These are phyloP conservation scores for Hydrophis major DNA, from an alignment of 2,797 vertebrate genomes.

Conservation along the genomic window DNA sequence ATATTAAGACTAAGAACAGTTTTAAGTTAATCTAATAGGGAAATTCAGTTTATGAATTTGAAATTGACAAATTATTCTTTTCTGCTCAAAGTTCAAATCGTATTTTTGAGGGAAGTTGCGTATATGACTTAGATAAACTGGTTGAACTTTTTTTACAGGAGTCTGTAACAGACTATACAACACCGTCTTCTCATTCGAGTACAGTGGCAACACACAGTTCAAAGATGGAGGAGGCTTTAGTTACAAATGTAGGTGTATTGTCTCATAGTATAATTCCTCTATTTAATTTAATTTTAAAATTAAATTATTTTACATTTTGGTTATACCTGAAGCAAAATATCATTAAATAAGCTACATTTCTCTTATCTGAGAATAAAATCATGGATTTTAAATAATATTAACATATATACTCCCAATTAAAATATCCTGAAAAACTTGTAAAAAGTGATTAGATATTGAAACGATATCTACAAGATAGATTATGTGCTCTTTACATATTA, in stretches of 20 bases:
- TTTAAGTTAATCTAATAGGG: neutral
- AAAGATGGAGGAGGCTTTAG: slow-evolving; percentile 95
- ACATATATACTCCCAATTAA: neutral
- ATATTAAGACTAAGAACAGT: neutral
- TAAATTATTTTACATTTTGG: neutral
- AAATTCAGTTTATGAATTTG: neutral
- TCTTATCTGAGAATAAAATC: neutral
- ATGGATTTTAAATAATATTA: neutral
- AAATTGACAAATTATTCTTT: neutral
- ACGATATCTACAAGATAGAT: slow-evolving; percentile 2
- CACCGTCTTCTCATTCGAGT: slow-evolving; percentile 92
- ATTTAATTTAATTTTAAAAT: neutral
- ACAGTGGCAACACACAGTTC: slow-evolving; percentile 85
- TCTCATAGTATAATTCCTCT: neutral
- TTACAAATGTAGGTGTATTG: slow-evolving; percentile 86
- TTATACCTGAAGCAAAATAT: neutral
- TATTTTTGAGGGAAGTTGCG: neutral
- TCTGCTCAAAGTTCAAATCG: slow-evolving; percentile 23
- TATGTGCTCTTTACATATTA: neutral
- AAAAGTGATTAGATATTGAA: neutral
- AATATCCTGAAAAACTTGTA: neutral
- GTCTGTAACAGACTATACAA: slow-evolving; percentile 96
- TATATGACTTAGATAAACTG: slow-evolving; percentile 44
- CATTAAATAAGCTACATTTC: neutral
- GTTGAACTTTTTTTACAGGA: slow-evolving; percentile 79